phyloP scores from a whole-genome alignment of 2,113 vertebrate genomes.

The Alouatta palliata region DNA sequence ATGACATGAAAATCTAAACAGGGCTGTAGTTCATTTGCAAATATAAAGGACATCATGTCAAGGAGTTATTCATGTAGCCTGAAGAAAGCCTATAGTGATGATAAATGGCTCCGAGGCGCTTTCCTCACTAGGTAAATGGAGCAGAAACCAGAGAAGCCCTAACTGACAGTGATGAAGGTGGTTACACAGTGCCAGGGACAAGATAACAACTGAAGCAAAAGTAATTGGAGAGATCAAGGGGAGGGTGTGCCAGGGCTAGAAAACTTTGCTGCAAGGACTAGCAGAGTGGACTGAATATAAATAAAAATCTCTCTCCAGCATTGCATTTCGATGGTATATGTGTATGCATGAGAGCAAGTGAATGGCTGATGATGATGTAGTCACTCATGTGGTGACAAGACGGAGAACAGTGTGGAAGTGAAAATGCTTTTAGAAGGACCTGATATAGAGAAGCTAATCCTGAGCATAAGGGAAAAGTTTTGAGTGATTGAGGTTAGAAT shows the following conservation, averaged over 20 bases:
- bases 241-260: not conserved
- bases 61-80: not conserved
- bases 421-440: not conserved
- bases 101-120: constrained; percentile 49
- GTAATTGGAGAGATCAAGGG: constrained; percentile 9
- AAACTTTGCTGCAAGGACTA: not conserved
- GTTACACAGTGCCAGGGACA: constrained; percentile 25
- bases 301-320: not conserved
- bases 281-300: not conserved
- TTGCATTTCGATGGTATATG: not conserved
- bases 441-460: not conserved
- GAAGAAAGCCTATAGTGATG: constrained; percentile 47
- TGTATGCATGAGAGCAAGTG: not conserved
- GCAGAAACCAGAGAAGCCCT: constrained; percentile 61
- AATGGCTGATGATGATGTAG: not conserved
- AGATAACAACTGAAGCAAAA: constrained; percentile 57
- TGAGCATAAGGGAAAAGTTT: not conserved
- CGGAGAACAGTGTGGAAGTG: not conserved
- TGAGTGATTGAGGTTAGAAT: not conserved
- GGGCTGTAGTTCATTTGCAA: constrained; percentile 44
- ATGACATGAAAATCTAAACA: not conserved
- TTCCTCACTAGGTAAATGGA: constrained; percentile 58
- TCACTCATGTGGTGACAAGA: not conserved
- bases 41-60: constrained; percentile 21
- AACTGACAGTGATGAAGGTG: constrained; percentile 52